Evolutionary conservation across 2,113 vertebrate species (phyloP), one percentile per base, ranked within the genome.

Genomic region (Coregonus clupeaformis): DNA sequence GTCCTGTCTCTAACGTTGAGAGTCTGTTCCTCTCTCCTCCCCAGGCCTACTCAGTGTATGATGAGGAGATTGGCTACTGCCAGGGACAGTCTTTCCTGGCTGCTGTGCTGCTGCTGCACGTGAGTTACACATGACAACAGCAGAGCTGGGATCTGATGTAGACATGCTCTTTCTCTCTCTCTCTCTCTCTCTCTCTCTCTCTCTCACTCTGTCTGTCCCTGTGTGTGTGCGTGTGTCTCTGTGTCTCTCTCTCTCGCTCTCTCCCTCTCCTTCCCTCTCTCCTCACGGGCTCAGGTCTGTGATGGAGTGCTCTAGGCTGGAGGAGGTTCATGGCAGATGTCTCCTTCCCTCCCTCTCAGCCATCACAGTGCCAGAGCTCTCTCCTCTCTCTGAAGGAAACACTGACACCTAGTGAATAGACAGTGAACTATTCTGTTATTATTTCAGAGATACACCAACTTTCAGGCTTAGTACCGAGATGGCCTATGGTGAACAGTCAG

Each of bases 11-110:
- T 30, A 13, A 13, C 13, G 24, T 42, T 3, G 36, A 0, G 49
- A 0, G 13, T 42, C 9, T 42, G 36, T 11, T 42, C 36, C 16
- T n/a, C 57, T 60, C 29, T 73, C 68, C 70, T 72, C 73, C 68
- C 14, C 78, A 99, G 97, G 97, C 98, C 24, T 98, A 99, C 81
- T 99, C 98, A 60, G 97, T 99, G 77, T 99, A 99, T n/a, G 98
- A 99, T 76, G 95, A 99, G 84, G 97, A 99, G 93, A 99, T 99
- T 62, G 98, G 98, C 57, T 99, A 99, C 85, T 99, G 97, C 86
- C 98, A 99, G 87, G 98, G 98, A 77, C 98, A 99, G 74, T 99
- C 97, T 0, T 99, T 99, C 89, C 94, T 99, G n/a, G 98, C 98
- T 75, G 97, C 98, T 72, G 98, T 99, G 85, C 93, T 99, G 80